These are phyloP conservation scores for Oreortyx pictus DNA, from an alignment of 2,797 vertebrate species.

Conservation along the genomic window DNA sequence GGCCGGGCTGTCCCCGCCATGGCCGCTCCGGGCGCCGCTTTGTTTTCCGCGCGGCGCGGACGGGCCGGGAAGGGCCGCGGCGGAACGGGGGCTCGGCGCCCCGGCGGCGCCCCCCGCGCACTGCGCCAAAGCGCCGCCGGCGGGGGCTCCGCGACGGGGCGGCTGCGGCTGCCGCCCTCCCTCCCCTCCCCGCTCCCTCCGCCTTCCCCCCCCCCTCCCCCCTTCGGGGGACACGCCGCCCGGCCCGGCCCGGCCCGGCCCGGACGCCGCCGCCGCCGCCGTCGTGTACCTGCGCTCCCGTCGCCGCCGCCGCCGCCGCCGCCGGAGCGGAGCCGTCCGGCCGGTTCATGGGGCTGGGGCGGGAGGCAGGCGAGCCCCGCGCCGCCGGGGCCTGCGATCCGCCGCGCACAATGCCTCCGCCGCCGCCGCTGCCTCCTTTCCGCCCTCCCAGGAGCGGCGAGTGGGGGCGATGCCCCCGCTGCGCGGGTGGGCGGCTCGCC, in stretches of 20 bases:
- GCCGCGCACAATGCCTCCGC: conserved; percentile 71
- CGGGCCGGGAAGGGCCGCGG: conserved; percentile 45
- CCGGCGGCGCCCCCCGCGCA: conserved; percentile 16
- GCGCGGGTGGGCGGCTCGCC: conserved; percentile 62
- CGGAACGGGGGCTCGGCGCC: conserved; percentile 35
- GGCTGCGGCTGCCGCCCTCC: conserved; percentile 37
- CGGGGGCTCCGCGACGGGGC: conserved; percentile 12
- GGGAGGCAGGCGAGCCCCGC: conserved; percentile 73
- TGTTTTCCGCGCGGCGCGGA: conserved; percentile 68
- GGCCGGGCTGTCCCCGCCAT: conserved; percentile 75
- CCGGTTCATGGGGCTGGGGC: conserved; percentile 76
- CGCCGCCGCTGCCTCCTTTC: conserved; percentile 61
- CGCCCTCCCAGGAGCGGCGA: conserved; percentile 71
- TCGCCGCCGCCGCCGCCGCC: not conserved
- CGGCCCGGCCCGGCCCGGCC: not conserved
- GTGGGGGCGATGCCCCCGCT: conserved; percentile 70
- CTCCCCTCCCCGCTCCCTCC: conserved; percentile 57
- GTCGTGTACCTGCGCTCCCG: conserved; percentile 74
- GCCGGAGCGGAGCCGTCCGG: conserved; percentile 67
- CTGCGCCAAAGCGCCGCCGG: conserved; percentile 32
- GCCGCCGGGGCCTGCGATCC: conserved; percentile 74
- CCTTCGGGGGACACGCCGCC: conserved; percentile 35
- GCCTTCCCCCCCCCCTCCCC: conserved; percentile 28
- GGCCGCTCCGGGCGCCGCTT: conserved; percentile 76
- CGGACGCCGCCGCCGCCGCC: conserved; percentile 44